A percentile compares a stretch with the other conserved stretches of the same genome.
These are phyloP conservation scores for Melanchra persicariae DNA, from an alignment of 2,888 invertebrate genomes.

Conservation along the genomic window DNA sequence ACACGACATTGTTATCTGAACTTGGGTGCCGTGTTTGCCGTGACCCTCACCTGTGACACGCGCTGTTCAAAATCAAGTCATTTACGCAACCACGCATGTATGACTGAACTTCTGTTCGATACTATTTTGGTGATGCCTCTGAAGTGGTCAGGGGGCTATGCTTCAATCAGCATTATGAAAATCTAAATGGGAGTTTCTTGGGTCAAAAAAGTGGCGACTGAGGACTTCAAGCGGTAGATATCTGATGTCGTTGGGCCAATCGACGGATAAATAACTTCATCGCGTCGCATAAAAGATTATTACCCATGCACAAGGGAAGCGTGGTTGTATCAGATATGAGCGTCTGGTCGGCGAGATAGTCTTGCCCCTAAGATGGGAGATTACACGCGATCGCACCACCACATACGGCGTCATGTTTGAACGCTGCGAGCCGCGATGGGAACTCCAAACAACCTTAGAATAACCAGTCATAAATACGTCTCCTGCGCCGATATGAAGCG, in stretches of 20 bases:
- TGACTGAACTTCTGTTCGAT: constrained; percentile 3
- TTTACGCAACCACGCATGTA: constrained; percentile 36
- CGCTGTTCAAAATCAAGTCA: constrained; percentile 56
- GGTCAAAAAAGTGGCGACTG: constrained; percentile 56
- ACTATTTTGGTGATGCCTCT: constrained; percentile 1
- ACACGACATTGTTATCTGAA: constrained; percentile 78
- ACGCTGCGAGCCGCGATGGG: constrained; percentile 73
- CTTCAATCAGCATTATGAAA: constrained; percentile 21
- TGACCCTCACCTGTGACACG: constrained; percentile 76
- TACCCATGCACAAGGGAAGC: constrained; percentile 72
- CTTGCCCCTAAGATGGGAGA: constrained; percentile 62
- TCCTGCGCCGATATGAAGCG: constrained; percentile 71
- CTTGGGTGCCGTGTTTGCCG: constrained; percentile 70
- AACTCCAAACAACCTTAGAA: constrained; percentile 80
- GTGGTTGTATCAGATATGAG: constrained; percentile 75
- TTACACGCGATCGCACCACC: constrained; percentile 73
- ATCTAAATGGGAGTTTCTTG: constrained; percentile 28
- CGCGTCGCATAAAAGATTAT: constrained; percentile 78
- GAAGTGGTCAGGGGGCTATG: constrained; percentile 1
- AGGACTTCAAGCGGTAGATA: constrained; percentile 52
- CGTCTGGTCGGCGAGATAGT: constrained; percentile 66
- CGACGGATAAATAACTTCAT: constrained; percentile 79
- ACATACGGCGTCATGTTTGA: constrained; percentile 72
- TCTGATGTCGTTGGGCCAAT: constrained; percentile 69
- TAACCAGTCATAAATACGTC: constrained; percentile 79